Percentiles rank a stretch among this genome's conserved stretches.
Conservation (phyloP, 1,140 invertebrate genomes). For the Drosophila equinoxialis region DNA sequence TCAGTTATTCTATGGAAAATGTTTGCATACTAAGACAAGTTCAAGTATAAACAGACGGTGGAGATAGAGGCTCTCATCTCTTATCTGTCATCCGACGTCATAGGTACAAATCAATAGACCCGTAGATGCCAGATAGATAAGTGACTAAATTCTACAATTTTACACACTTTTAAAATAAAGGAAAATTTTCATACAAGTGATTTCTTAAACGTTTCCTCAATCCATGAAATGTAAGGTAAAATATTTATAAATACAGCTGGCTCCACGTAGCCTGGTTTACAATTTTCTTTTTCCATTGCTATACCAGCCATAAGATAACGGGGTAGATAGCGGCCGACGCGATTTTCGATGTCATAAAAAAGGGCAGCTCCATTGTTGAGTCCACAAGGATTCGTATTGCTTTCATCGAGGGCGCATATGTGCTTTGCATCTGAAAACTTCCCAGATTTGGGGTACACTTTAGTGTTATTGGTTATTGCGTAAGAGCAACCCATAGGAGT, state of each 20-base stretch:
- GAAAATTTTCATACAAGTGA: too few species aligned
- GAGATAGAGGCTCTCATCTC: too few species aligned
- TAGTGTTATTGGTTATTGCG: not conserved
- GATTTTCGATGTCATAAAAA: not conserved
- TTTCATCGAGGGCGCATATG: not conserved
- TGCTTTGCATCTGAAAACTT: not conserved
- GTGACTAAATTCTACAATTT: too few species aligned
- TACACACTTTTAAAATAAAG: too few species aligned
- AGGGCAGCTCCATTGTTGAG: not conserved
- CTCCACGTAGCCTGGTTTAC: not conserved
- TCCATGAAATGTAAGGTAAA: not conserved
- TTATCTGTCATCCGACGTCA: too few species aligned
- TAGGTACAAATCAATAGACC: too few species aligned
- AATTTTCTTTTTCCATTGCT: not conserved
- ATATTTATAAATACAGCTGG: not conserved
- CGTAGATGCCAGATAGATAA: too few species aligned
- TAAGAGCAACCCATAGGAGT: not conserved
- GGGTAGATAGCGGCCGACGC: too few species aligned
- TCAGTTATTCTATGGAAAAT: too few species aligned
- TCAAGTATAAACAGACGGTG: too few species aligned
- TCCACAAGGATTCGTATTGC: not conserved
- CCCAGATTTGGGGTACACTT: not conserved
- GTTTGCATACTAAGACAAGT: too few species aligned
- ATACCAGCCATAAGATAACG: not conserved
- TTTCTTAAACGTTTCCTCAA: not conserved